Evolutionary conservation across 1,140 invertebrate genomes (phyloP).

Genomic region (Drosophila malerkotliana): DNA sequence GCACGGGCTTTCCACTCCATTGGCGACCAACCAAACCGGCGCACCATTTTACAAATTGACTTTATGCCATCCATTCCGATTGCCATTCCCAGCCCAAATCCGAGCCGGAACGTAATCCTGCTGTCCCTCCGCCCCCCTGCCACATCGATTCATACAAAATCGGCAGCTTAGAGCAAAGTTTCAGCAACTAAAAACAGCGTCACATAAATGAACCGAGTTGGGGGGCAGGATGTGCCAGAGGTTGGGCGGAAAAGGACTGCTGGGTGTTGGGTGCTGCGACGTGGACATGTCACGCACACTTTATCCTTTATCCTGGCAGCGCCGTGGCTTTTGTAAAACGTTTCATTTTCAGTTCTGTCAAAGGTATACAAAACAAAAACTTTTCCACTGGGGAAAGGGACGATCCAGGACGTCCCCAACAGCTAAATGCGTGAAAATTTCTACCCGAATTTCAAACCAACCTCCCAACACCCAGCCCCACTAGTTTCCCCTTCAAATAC

Average conservation of each 20-base stretch:
- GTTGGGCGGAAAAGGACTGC: neutral
- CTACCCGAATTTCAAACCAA: neutral
- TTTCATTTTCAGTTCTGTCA: conserved; percentile 71
- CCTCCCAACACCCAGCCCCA: neutral
- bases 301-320: conserved; percentile 63
- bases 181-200: conserved; percentile 68
- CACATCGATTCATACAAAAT: conserved; percentile 48
- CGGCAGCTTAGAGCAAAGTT: conserved; percentile 53
- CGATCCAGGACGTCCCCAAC: conserved; percentile 31
- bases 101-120: conserved; percentile 13
- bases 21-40: conserved; percentile 60
- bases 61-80: conserved; percentile 54
- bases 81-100: conserved; percentile 7
- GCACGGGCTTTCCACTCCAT: conserved; percentile 65
- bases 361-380: conserved; percentile 50
- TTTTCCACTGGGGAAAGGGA: conserved; percentile 11
- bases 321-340: conserved; percentile 47
- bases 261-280: neutral
- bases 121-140: neutral
- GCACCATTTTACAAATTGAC: conserved; percentile 55
- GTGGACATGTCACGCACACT: conserved; percentile 71
- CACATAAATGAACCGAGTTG: conserved; percentile 63
- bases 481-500: neutral
- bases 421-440: conserved; percentile 71
- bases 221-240: conserved; percentile 7